Base-by-base conservation (phyloP, 2,113 vertebrate species). In the Ciconia boyciana region DNA sequence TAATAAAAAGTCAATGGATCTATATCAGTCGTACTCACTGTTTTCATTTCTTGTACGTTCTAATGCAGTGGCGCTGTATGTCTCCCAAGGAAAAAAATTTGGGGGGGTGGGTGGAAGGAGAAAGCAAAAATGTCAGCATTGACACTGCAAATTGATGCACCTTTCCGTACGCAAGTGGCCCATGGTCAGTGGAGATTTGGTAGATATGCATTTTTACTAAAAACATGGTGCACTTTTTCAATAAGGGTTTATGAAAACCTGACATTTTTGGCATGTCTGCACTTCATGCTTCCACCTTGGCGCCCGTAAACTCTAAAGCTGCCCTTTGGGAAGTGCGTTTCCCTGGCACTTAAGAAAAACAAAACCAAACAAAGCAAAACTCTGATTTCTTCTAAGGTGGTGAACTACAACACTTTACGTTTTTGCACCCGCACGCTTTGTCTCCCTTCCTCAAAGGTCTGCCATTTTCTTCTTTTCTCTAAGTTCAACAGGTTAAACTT, bases 1-100 rank as follows among this genome's bases (percentile, higher is more conserved):
- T 98, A 98, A 98, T 98, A 98, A 98, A 97, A 98, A 98, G 97
- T 98, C 97, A 97, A 98, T 98, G 98, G 98, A 98, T 98, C 94
- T 98, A 92, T 98, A 98, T 97, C 97, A 97, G 96, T 98, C 84
- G 98, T 98, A 98, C 97, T 98, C 97, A 98, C 97, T 98, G 98
- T 98, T 98, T 98, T 98, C 97, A 98, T 98, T 98, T 98, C 98
- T 98, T 98, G 96, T 96, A 96, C 95, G 97, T 97, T 97, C 83
- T 96, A 97, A 97, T 95, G 93, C 93, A 97, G 97, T 92, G 96
- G 96, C 52, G 57, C 89, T 97, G 57, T 95, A 77, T 91, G 97
- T 97, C 96, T 97, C 97, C 98, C 93, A 74, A 98, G 92, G 95
- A 96, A 96, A 83, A 82, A 91, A 90, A 96, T 89, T 54, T 93